Base-by-base conservation (phyloP, 2,888 invertebrate species). In the Sericinus montela region DNA sequence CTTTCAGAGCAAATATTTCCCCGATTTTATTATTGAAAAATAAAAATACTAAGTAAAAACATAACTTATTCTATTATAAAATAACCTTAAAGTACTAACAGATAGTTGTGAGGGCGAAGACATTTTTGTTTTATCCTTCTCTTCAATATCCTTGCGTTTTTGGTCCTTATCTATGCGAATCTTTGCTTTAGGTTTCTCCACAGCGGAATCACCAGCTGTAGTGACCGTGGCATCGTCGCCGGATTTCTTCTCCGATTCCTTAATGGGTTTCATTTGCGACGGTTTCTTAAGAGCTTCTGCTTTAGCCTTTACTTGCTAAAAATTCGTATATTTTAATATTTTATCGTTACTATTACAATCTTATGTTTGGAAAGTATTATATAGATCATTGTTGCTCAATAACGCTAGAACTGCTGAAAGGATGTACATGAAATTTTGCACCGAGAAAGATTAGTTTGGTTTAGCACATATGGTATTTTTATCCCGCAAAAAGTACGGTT, bases 251-350 rank as follows among this genome's bases (percentile, higher is more conserved):
- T 84, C 85, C 0, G 51, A 62, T 10, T 79, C 80, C 54, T 80
- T 82, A 6, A 42, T n/a, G 0, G 64, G 30, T 48, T 81, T 81
- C 0, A 75, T 72, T 52, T 69, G 82, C 6, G 91, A 79, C 6
- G 90, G 80, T 58, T 90, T 83, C 58, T 84, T 91, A 0, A 91
- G 72, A 3, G 90, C 91, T 68, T 92, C 92, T 4, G 90, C 79
- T 74, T 91, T 92, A 3, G 90, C 91, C 73, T 90, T 91, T 0
- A 86, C 75, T 73, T 89, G 80, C 81, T 82, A 50, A 25, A 8
- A 42, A 32, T 11, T n/a, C 7, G 2, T 19, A 19, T 5, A 19
- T 19, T 2, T 3, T 19, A 2, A 19, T 3, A 3, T 3, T 19
- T 5, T 19, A n/a, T n/a, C n/a, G n/a, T n/a, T n/a, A n/a, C n/a